Percentiles rank a stretch among this genome's conserved stretches.
Evolutionary conservation across 1,140 invertebrate genomes (phyloP).

Genomic region (Tetramorium parvispinum): DNA sequence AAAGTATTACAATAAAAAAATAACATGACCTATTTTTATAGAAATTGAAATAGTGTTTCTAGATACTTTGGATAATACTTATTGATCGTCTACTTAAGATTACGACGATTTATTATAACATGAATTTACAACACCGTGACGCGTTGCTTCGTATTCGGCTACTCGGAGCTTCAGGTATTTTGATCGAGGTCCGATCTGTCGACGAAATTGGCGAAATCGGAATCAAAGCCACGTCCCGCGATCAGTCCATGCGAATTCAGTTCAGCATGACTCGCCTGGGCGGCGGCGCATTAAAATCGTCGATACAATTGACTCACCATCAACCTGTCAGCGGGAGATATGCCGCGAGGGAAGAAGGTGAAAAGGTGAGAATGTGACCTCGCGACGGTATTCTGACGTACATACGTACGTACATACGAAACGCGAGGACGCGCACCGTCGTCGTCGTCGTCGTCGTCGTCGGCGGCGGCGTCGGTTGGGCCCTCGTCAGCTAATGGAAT

Average conservation of each 20-base stretch:
- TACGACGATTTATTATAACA: neutral
- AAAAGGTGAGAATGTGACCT: conserved; percentile 70
- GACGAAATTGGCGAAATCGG: neutral
- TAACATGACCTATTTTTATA: neutral
- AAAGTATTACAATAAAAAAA: neutral
- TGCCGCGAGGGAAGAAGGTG: conserved; percentile 55
- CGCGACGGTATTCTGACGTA: conserved; percentile 26
- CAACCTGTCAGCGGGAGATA: conserved; percentile 23
- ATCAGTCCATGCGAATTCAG: conserved; percentile 45
- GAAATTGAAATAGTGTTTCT: neutral
- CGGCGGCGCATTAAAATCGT: conserved; percentile 64
- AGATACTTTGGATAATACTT: too few relatives aligned
- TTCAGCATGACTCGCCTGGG: conserved; percentile 45
- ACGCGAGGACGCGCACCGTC: conserved; percentile 9
- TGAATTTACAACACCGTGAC: neutral
- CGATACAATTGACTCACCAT: conserved; percentile 60
- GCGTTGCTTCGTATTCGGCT: neutral
- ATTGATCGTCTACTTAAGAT: neutral
- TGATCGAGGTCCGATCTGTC: neutral
- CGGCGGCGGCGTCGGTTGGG: conserved; percentile 49
- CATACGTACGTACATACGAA: neutral
- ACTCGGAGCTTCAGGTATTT: conserved; percentile 7
- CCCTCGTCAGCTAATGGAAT: conserved; percentile 84
- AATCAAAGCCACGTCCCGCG: conserved; percentile 1
- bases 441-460: conserved; percentile 28